These are phyloP conservation scores for Callyntrura guangdongensis DNA, from an alignment of 2,888 invertebrate species.

Conservation along the genomic window DNA sequence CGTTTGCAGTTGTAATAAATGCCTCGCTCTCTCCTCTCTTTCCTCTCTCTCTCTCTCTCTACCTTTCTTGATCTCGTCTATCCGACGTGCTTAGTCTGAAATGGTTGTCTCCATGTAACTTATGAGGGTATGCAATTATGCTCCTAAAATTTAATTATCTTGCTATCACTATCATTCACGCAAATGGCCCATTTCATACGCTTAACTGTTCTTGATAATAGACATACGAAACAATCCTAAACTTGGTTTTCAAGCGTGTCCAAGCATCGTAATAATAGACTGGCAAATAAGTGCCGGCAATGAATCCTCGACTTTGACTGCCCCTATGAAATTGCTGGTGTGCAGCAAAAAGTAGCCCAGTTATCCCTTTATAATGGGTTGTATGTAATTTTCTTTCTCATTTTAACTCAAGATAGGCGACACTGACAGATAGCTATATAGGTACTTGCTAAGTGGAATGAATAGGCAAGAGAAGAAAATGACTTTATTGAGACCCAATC, in stretches of 20 bases:
- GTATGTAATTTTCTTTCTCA: too few species aligned
- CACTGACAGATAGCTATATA: too few species aligned
- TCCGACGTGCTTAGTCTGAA: not conserved
- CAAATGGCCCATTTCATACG: conserved; percentile 47
- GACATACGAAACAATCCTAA: not conserved
- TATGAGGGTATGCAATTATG: not conserved
- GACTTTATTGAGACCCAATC: too few species aligned
- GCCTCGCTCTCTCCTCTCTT: not conserved
- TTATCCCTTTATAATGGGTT: too few species aligned
- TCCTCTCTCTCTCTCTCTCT: not conserved
- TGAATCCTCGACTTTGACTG: not conserved
- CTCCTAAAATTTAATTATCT: conserved; percentile 27
- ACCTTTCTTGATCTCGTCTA: not conserved
- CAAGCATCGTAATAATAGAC: not conserved
- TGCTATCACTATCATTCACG: conserved; percentile 30
- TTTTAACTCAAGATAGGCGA: too few species aligned
- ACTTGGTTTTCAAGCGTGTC: conserved; percentile 16
- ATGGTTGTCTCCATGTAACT: not conserved
- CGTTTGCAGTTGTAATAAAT: not conserved
- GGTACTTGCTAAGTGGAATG: too few species aligned
- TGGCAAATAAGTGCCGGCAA: not conserved
- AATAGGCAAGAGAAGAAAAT: too few species aligned
- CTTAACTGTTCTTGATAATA: not conserved
- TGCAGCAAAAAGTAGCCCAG: too few species aligned
- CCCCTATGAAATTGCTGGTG: too few species aligned